Base-by-base conservation (phyloP, 1,140 invertebrate species). In the Kradibia gibbosae region DNA sequence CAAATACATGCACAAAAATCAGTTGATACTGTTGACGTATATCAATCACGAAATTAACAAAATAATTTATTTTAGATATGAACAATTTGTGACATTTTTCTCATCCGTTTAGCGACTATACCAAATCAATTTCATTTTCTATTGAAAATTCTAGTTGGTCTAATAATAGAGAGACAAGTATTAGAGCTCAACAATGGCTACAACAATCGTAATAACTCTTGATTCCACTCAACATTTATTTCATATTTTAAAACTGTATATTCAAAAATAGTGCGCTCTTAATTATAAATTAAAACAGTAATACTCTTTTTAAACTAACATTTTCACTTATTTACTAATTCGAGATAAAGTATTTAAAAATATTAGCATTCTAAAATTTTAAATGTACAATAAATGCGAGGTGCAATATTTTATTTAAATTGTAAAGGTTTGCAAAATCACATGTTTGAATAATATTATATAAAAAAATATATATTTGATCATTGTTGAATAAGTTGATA, bases 381-480 rank as follows among this genome's bases (percentile, higher is more conserved):
- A 45, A 75, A 71, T 57, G 62, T 74, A 78, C 60, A 31, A 81
- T 65, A n/a, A n/a, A 62, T 73, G 77, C 25, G 67, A 75, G 70
- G 25, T 74, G 28, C 78, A 65, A 82, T 78, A 45, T 82, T 82
- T 82, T 79, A 82, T 82, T 78, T 60, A 82, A 78, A 79, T 67
- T 82, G 81, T 82, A 82, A 76, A 82, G 65, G 65, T 78, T 48
- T 62, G 39, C 55, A 82, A 45, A 78, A 82, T 62, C 65, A 42
- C 81, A 82, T 60, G 81, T 78, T 82, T 82, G 75, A 78, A 78
- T 75, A 78, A 65, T 34, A 78, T 73, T 82, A 78, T 67, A 74
- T 79, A 79, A 45, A 75, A 82, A 82, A 78, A 79, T 81, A 82
- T 82, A 53, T 72, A 55, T 79, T 78, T 70, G 80, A 65, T 82